phyloP scores from a whole-genome alignment of 2,113 vertebrate species.

The Spheniscus mendiculus region DNA sequence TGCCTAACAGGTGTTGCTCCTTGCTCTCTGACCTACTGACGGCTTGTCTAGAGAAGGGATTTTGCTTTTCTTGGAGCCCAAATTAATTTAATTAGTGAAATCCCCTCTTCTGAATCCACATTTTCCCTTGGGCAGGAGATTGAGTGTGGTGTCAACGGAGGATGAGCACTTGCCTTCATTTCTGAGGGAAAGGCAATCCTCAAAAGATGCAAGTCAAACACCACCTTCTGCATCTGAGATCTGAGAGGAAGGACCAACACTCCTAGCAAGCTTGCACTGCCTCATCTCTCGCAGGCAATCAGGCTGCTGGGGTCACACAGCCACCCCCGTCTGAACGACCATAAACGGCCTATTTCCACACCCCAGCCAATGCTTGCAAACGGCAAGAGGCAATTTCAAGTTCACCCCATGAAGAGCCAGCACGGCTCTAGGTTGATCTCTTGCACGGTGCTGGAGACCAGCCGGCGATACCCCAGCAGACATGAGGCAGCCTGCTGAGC shows the following conservation, averaged over 20 bases:
- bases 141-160: neutral
- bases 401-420: neutral
- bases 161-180: neutral
- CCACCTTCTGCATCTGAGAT: neutral
- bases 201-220: neutral
- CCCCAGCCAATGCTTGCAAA: neutral
- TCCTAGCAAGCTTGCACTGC: neutral
- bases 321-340: neutral
- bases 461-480: neutral
- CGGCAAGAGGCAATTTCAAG: neutral
- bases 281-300: accelerated
- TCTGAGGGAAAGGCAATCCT: neutral
- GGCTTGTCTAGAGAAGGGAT: neutral
- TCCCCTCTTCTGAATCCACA: neutral
- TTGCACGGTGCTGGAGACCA: accelerated
- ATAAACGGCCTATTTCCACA: neutral
- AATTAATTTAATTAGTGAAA: neutral
- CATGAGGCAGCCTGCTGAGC: neutral
- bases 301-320: neutral
- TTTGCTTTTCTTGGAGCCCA: neutral
- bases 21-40: neutral
- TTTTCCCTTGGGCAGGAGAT: neutral
- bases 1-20: neutral
- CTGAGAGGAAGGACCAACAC: neutral
- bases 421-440: neutral